Base-by-base conservation (phyloP, 2,113 vertebrate genomes). In the Gopherus flavomarginatus region DNA sequence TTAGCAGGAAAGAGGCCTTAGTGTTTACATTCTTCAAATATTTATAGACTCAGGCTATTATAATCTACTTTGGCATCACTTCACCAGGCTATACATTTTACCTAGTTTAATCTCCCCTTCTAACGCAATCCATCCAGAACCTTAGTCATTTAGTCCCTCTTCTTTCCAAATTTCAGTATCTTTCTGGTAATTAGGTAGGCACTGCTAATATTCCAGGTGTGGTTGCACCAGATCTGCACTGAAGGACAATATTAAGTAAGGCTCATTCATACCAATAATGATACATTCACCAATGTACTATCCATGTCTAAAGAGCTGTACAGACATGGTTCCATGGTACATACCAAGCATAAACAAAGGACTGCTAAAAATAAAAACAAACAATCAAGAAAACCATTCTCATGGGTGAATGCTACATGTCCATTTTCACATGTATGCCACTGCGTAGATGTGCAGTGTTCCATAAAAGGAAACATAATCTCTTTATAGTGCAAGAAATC, bases 201-300 rank as follows among this genome's bases (percentile, higher is more conserved):
- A 31, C 26, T 29, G 29, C 29, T 0, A 2, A 35, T 85, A 94
- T 65, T 91, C 84, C 77, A 89, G 12, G 9, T 89, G 50, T 81
- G 65, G 65, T 89, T 96, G 90, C 80, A 92, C 85, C 86, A 85
- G 59, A 89, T 83, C 50, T 84, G 42, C n/a, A 44, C 38, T 38
- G 22, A 75, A 75, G 72, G 38, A 44, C 38, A 59, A 29, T 83
- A 93, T 79, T 49, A 88, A 52, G 42, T 5, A 75, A 16, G 16
- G 44, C 6, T 94, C 86, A 52, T 87, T 96, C 87, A 92, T 81
- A 82, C 0, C 0, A 11, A 53, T 85, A 57, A 72, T 53, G 52
- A 53, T 80, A 81, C 83, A 94, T 62, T 11, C 78, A 4, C 1
- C 47, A 77, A 65, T 90, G 77, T 90, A 95, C 22, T 26, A 44